Percentiles rank a stretch among this genome's conserved stretches.
phyloP scores from a whole-genome alignment of 2,797 vertebrate genomes.

The Coranthus polyacanthus region DNA sequence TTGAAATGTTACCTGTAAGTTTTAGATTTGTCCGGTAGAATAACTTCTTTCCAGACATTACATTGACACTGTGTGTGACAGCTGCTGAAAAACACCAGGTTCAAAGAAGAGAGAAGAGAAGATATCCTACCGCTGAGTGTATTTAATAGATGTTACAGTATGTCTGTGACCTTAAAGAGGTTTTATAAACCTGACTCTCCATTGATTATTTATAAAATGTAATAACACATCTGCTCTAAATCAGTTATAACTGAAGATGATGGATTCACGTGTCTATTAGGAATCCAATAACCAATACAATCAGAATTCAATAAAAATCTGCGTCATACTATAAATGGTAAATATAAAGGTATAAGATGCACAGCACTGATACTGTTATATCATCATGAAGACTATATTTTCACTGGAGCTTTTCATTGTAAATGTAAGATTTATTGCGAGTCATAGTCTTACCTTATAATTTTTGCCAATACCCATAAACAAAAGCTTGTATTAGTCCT shows the following conservation, averaged over 20 bases:
- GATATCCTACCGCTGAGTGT: not conserved
- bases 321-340: conserved; percentile 19
- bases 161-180: conserved; percentile 40
- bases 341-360: not conserved
- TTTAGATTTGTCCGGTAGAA: no score
- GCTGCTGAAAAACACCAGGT: not conserved
- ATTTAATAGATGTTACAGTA: not conserved
- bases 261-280: conserved; percentile 55
- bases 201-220: conserved; percentile 53
- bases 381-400: conserved; percentile 11
- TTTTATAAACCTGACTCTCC: conserved; percentile 40
- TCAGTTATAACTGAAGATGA: conserved; percentile 52
- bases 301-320: conserved; percentile 35
- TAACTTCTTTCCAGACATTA: no score
- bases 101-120: not conserved
- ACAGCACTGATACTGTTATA: conserved; percentile 12
- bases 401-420: conserved; percentile 4
- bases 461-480: conserved; percentile 66
- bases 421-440: conserved; percentile 35
- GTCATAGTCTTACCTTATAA: conserved; percentile 26
- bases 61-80: no score
- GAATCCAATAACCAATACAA: conserved; percentile 25
- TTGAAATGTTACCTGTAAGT: no score
- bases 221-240: conserved; percentile 29
- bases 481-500: conserved; percentile 43